These are phyloP conservation scores for Lacerta agilis DNA, from an alignment of 2,797 vertebrate species.

Conservation along the genomic window DNA sequence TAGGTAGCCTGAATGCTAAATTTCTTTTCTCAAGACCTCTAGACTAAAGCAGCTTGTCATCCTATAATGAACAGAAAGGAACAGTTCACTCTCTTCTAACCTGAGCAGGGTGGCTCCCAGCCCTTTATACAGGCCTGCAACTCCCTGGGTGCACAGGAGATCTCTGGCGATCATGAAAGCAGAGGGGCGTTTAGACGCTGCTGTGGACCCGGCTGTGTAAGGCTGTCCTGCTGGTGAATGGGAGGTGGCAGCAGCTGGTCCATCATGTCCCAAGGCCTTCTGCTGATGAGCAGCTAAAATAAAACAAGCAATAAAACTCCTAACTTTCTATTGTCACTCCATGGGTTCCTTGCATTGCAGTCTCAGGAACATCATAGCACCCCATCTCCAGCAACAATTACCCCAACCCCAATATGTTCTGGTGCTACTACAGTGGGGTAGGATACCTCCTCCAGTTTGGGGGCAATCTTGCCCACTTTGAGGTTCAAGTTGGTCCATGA, in stretches of 20 bases:
- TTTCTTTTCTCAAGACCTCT: not conserved
- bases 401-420: not conserved
- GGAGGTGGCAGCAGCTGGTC: slow-evolving; percentile 60
- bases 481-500: too few species aligned
- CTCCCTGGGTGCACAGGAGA: slow-evolving; percentile 81
- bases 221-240: slow-evolving; percentile 66
- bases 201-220: slow-evolving; percentile 28
- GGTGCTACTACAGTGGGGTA: not conserved
- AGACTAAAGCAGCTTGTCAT: not conserved
- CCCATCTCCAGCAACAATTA: not conserved
- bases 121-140: slow-evolving; percentile 85
- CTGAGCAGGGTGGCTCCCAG: slow-evolving; percentile 88
- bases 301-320: not conserved
- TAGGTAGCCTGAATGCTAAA: not conserved
- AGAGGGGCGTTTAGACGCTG: slow-evolving; percentile 63
- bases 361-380: not conserved
- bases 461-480: too few species aligned
- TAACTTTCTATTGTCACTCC: not conserved
- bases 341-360: not conserved
- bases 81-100: slow-evolving; percentile 63
- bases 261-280: slow-evolving; percentile 35
- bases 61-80: not conserved
- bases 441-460: too few species aligned
- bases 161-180: slow-evolving; percentile 80
- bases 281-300: slow-evolving; percentile 66